Base-by-base conservation (phyloP, 2,797 vertebrate species). In the Smutsia gigantea region DNA sequence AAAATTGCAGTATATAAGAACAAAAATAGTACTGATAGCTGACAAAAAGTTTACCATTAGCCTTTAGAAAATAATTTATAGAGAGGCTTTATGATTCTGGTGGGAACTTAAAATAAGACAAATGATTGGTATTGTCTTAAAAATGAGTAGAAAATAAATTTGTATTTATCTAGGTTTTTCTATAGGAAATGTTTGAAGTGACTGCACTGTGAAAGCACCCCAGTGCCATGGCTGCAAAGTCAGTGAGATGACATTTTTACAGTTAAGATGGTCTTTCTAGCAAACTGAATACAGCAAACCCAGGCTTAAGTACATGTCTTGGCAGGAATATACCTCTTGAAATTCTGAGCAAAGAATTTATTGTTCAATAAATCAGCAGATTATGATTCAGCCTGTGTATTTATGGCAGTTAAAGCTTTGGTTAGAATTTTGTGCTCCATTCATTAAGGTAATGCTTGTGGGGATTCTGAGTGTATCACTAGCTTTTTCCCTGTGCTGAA, bases 31-130 rank as follows among this genome's bases (percentile, higher is more conserved):
- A 55, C n/a, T 81, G 13, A 37, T 19, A 57, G 72, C 53, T 93
- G 37, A 64, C 59, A 42, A 85, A 72, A 74, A 49, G 31, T 77
- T 69, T 61, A 39, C 66, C 37, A 79, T 4, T 42, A 75, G 21
- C 53, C n/a, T 94, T 96, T 84, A 89, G 42, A 63, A 88, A 93
- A 86, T 83, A 71, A 66, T 75, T 93, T 84, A 53, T 72, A 46
- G 31, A 95, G 49, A 95, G 27, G 37, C 25, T 90, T 87, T 81
- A 51, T 77, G n/a, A 85, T 79, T 96, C 49, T 87, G 7, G 5
- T 77, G 42, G 64, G 15, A 95, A 85, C 72, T 85, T 57, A 95
- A 75, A 94, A 19, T 71, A 88, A 95, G 46, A 84, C 17, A 59
- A 66, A 55, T 37, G 92, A 68, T 61, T 93, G 14, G n/a, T 34